These are phyloP conservation scores for Endomychus coccineus DNA, from an alignment of 2,888 invertebrate species.

Conservation along the genomic window DNA sequence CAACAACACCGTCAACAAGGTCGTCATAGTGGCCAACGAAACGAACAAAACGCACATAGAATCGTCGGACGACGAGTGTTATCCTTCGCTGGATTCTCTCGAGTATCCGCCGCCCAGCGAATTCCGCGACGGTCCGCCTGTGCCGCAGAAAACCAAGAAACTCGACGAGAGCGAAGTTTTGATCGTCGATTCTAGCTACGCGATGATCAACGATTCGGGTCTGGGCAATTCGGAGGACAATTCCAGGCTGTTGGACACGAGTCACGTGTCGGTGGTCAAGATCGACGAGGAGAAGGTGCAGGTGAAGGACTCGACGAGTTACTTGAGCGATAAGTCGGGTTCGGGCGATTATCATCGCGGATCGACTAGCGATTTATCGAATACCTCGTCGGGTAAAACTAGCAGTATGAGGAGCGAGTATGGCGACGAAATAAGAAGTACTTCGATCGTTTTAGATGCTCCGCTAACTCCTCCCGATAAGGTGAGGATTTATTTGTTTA, in stretches of 20 bases:
- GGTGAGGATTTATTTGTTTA: no score
- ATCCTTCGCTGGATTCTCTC: slow-evolving; percentile 67
- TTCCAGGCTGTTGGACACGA: slow-evolving; percentile 58
- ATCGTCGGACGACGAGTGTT: slow-evolving; percentile 67
- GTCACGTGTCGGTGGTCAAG: slow-evolving; percentile 86
- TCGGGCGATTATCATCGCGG: slow-evolving; percentile 33
- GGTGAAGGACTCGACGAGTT: slow-evolving; percentile 59
- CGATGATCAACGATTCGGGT: slow-evolving; percentile 58
- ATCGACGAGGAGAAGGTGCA: slow-evolving; percentile 73
- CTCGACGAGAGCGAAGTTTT: slow-evolving; percentile 82
- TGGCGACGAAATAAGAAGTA: slow-evolving; percentile 43
- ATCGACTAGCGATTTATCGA: slow-evolving; percentile 42
- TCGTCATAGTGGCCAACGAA: slow-evolving; percentile 71
- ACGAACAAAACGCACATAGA: slow-evolving; percentile 63
- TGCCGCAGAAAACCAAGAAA: slow-evolving; percentile 51
- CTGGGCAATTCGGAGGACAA: slow-evolving; percentile 49
- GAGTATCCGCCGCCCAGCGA: slow-evolving; percentile 51
- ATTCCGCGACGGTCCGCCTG: slow-evolving; percentile 35
- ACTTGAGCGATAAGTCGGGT: slow-evolving; percentile 33
- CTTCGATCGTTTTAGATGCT: slow-evolving; percentile 46
- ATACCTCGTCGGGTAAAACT: slow-evolving; percentile 34
- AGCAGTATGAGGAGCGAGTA: slow-evolving; percentile 36
- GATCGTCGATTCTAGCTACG: slow-evolving; percentile 64
- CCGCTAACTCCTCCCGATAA: slow-evolving; percentile 35
- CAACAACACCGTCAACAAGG: slow-evolving; percentile 56